phyloP scores from a whole-genome alignment of 2,888 invertebrate genomes.

The Lottia scabra region DNA sequence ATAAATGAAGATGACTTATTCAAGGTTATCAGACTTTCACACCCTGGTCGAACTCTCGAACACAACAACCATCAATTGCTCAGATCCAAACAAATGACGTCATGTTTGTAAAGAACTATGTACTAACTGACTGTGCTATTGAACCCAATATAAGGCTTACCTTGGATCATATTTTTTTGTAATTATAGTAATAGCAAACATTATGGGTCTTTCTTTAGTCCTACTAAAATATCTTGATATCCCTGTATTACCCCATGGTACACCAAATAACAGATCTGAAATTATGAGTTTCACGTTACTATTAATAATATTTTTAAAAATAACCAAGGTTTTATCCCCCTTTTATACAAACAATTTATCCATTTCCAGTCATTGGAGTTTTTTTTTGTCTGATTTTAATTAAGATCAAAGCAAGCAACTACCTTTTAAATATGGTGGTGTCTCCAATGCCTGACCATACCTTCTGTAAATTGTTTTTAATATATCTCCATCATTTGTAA shows the following conservation, averaged over 20 bases:
- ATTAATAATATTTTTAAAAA: too few species aligned
- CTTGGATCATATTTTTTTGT: conserved; percentile 82
- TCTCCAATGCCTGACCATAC: conserved; percentile 56
- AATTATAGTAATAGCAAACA: conserved; percentile 90
- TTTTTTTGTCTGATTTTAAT: too few species aligned
- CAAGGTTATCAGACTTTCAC: too few species aligned
- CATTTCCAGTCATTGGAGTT: too few species aligned
- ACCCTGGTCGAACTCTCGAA: too few species aligned
- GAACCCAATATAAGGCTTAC: conserved; percentile 74
- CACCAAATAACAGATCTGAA: conserved; percentile 89
- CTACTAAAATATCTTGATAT: conserved; percentile 89
- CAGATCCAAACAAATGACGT: too few species aligned
- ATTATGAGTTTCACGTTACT: neutral
- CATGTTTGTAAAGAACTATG: too few species aligned
- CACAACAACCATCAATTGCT: too few species aligned
- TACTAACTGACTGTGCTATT: too few species aligned
- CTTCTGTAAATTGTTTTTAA: conserved; percentile 57
- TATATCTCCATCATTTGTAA: conserved; percentile 57
- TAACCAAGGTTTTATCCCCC: too few species aligned
- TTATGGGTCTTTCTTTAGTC: conserved; percentile 85
- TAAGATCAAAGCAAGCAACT: conserved; percentile 1
- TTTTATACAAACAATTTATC: too few species aligned
- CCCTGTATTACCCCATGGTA: conserved; percentile 90
- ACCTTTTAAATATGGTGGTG: conserved; percentile 61
- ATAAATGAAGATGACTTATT: too few species aligned